These are phyloP conservation scores for Drosophila pseudotalamancana DNA, from an alignment of 2,888 invertebrate genomes.

Conservation along the genomic window DNA sequence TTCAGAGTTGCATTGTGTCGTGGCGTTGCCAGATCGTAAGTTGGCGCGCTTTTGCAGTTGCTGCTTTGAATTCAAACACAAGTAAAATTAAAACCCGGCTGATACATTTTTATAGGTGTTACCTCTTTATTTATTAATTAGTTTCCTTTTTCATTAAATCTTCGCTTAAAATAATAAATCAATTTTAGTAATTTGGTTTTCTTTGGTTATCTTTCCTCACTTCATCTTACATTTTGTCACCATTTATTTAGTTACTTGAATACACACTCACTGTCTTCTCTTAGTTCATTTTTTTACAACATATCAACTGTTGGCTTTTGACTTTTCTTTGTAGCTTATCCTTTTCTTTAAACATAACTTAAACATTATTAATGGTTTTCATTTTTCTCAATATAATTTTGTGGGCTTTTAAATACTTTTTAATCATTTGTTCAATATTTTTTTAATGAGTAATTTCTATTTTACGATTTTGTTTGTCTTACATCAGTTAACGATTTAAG, in stretches of 20 bases:
- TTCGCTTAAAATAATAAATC: constrained; percentile 71
- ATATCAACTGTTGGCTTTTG: constrained; percentile 79
- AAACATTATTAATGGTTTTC: constrained; percentile 65
- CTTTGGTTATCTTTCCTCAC: constrained; percentile 59
- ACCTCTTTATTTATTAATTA: constrained; percentile 76
- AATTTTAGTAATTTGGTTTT: constrained; percentile 61
- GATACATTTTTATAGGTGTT: constrained; percentile 68
- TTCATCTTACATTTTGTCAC: constrained; percentile 43
- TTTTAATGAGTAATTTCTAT: constrained; percentile 55
- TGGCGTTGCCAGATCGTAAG: constrained; percentile 28
- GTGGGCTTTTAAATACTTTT: constrained; percentile 57
- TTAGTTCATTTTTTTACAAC: constrained; percentile 67
- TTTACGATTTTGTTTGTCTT: constrained; percentile 49
- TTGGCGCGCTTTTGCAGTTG: constrained; percentile 6
- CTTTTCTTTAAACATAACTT: constrained; percentile 70
- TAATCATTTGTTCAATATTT: constrained; percentile 37
- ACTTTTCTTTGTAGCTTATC: constrained; percentile 70
- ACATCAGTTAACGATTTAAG: constrained; percentile 57
- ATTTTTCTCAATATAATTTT: constrained; percentile 51
- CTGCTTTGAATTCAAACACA: neutral
- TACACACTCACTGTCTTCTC: constrained; percentile 57
- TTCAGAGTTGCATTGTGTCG: constrained; percentile 26
- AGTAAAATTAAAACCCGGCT: neutral
- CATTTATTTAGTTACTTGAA: constrained; percentile 56
- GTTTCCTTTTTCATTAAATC: constrained; percentile 61